These are phyloP conservation scores for Euura saliciscinereae DNA, from an alignment of 1,140 invertebrate genomes.

Conservation along the genomic window DNA sequence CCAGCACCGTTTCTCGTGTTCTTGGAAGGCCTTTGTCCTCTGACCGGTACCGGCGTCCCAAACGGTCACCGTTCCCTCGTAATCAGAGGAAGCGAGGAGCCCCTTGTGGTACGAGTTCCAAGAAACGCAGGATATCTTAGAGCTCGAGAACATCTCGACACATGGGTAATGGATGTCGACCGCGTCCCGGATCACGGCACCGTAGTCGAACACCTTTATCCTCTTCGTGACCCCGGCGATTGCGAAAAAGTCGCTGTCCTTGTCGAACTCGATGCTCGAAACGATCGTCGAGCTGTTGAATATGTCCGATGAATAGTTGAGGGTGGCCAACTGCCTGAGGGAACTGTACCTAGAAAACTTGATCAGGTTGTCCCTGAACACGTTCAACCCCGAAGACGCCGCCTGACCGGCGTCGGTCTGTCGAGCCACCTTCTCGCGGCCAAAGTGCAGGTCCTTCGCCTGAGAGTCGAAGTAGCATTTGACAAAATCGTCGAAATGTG, in stretches of 20 bases:
- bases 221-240: slow-evolving; percentile 96
- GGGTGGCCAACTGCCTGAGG: slow-evolving; percentile 80
- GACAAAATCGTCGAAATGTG: slow-evolving; percentile 91
- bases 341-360: slow-evolving; percentile 89
- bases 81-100: slow-evolving; percentile 91
- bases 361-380: slow-evolving; percentile 86
- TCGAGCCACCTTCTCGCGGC: slow-evolving; percentile 39
- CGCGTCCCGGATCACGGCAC: slow-evolving; percentile 80
- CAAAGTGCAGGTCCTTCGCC: slow-evolving; percentile 74
- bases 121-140: slow-evolving; percentile 94
- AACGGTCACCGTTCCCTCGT: slow-evolving; percentile 91
- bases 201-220: slow-evolving; percentile 94
- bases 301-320: slow-evolving; percentile 91
- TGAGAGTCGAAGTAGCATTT: slow-evolving; percentile 86
- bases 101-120: slow-evolving; percentile 95
- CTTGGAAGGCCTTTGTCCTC: slow-evolving; percentile 77
- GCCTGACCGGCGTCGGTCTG: slow-evolving; percentile 44
- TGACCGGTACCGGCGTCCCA: slow-evolving; percentile 91
- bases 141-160: slow-evolving; percentile 89
- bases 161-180: slow-evolving; percentile 93
- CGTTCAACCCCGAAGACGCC: slow-evolving; percentile 68
- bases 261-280: slow-evolving; percentile 96
- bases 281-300: slow-evolving; percentile 92
- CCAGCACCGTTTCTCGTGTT: slow-evolving; percentile 97
- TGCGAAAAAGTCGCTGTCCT: slow-evolving; percentile 95